Percentiles rank a stretch among this genome's conserved stretches.
Conservation (phyloP, 2,797 vertebrate species). For the Urosaurus nigricauda region DNA sequence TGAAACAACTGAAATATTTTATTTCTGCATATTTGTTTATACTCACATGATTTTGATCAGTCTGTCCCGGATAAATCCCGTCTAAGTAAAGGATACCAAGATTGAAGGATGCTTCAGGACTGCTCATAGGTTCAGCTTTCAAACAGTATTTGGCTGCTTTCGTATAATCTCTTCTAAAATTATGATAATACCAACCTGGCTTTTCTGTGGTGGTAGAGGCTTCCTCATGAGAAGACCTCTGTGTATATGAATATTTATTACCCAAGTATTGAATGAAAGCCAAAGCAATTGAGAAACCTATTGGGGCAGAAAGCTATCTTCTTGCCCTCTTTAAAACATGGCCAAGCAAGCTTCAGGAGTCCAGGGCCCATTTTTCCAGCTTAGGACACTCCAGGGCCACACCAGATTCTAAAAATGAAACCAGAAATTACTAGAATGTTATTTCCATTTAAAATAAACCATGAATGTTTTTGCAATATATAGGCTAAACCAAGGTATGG, state of each 20-base stretch:
- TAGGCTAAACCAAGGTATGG: too few species aligned
- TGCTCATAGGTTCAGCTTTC: slow-evolving; percentile 87
- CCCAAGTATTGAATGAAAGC: too few species aligned
- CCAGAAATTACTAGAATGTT: too few species aligned
- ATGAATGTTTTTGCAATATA: too few species aligned
- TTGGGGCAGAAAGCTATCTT: not conserved
- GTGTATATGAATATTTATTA: too few species aligned
- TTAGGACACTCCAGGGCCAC: too few species aligned
- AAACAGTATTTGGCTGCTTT: slow-evolving; percentile 87
- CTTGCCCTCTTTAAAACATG: not conserved
- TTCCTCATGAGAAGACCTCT: too few species aligned
- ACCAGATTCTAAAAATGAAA: too few species aligned
- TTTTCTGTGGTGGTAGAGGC: too few species aligned
- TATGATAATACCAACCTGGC: slow-evolving; percentile 89
- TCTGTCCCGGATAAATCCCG: slow-evolving; percentile 80
- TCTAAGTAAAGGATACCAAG: slow-evolving; percentile 87
- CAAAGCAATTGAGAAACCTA: not conserved
- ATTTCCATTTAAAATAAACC: too few species aligned
- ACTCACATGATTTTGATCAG: slow-evolving; percentile 87
- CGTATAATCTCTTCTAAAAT: slow-evolving; percentile 81
- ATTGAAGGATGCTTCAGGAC: slow-evolving; percentile 88
- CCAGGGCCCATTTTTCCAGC: too few species aligned
- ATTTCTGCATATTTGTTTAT: slow-evolving; percentile 34
- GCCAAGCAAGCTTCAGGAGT: too few species aligned
- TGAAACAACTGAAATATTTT: not conserved